Evolutionary conservation across 2,113 vertebrate genomes (phyloP).

Genomic region (Nibea albiflora): DNA sequence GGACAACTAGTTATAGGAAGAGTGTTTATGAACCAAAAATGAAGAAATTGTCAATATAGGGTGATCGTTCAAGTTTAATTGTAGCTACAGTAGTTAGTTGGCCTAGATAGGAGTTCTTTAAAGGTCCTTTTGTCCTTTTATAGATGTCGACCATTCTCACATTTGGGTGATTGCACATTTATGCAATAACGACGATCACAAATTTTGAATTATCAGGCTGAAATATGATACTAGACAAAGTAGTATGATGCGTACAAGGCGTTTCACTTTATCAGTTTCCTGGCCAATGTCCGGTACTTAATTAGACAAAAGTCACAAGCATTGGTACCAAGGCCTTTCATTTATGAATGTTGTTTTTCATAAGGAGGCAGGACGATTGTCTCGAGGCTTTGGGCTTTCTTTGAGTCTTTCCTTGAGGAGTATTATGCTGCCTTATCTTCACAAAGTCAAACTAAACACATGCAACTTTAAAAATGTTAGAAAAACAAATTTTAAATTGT

Average conservation of each 20-base stretch:
- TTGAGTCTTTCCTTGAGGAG: not conserved
- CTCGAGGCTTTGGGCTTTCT: not conserved
- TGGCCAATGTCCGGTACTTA: not conserved
- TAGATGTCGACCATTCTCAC: not conserved
- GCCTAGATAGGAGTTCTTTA: not conserved
- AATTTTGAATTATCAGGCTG: not conserved
- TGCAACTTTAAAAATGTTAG: not conserved
- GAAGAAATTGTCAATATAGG: not conserved
- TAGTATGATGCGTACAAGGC: not conserved
- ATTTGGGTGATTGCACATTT: not conserved
- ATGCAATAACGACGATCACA: not conserved
- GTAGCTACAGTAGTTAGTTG: not conserved
- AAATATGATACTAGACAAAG: not conserved
- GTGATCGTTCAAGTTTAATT: not conserved
- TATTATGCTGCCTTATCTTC: not conserved
- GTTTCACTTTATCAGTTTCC: not conserved
- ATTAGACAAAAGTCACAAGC: not conserved
- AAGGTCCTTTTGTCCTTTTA: not conserved
- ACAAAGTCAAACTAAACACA: not conserved
- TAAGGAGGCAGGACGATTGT: not conserved
- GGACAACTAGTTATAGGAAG: conserved; percentile 8
- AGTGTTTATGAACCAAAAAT: not conserved
- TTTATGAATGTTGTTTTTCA: not conserved
- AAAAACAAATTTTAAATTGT: not conserved
- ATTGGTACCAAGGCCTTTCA: not conserved